phyloP scores from a whole-genome alignment of 2,797 vertebrate genomes.

The Myotis planiceps region DNA sequence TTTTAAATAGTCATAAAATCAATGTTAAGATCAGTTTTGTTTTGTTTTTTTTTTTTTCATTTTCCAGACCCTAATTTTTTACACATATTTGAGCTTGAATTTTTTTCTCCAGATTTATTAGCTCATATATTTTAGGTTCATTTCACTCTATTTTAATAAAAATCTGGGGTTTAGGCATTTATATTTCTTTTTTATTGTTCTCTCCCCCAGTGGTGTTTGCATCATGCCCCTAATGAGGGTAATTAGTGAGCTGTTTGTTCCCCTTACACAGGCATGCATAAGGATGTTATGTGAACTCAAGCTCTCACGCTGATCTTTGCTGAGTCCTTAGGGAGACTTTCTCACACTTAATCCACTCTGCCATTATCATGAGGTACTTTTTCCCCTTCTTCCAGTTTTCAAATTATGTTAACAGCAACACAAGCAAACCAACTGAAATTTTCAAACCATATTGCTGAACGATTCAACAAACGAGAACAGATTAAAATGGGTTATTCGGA shows the following conservation, averaged over 20 bases:
- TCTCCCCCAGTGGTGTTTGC: background rate
- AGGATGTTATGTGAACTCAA: conserved; percentile 40
- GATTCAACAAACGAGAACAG: background rate
- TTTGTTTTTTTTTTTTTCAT: background rate
- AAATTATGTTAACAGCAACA: conserved; percentile 1
- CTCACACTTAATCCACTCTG: background rate
- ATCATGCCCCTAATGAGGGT: background rate
- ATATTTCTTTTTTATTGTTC: conserved; percentile 19
- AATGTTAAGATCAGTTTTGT: background rate
- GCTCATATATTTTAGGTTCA: conserved; percentile 25
- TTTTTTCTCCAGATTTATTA: conserved; percentile 18
- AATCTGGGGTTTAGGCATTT: background rate
- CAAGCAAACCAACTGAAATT: background rate
- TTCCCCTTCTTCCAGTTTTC: conserved; percentile 3
- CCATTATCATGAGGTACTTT: conserved; percentile 48
- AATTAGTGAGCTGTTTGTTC: conserved; percentile 59
- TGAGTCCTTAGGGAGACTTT: background rate
- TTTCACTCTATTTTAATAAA: conserved; percentile 8
- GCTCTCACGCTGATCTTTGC: background rate
- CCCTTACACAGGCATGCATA: background rate
- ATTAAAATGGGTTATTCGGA: background rate
- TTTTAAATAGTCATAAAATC: background rate
- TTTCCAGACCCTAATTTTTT: background rate
- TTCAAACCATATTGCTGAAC: background rate
- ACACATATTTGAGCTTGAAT: background rate